Conservation (phyloP, 2,888 invertebrate species). For the Eretmocerus hayati region DNA sequence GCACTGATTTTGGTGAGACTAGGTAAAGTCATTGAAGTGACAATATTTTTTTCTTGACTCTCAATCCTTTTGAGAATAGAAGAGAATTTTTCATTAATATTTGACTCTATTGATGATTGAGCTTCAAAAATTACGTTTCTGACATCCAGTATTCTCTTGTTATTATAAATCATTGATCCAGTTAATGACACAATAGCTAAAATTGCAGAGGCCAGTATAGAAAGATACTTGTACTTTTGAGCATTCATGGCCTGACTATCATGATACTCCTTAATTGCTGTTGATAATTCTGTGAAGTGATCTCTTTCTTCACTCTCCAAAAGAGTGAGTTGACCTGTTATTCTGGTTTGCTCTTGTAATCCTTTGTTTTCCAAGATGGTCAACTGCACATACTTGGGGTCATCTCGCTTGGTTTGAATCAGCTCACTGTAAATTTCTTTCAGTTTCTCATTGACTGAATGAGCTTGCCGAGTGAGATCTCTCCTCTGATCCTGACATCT, state of each 20-base stretch:
- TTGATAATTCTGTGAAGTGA: constrained; percentile 38
- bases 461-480: constrained; percentile 28
- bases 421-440: constrained; percentile 41
- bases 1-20: constrained; percentile 5
- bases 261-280: constrained; percentile 43
- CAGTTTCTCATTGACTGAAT: constrained; percentile 31
- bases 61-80: constrained; percentile 14
- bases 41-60: constrained; percentile 14
- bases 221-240: constrained; percentile 41
- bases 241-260: constrained; percentile 40
- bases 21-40: constrained; percentile 5
- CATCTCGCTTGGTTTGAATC: constrained; percentile 38
- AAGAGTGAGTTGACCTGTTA: constrained; percentile 29
- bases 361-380: constrained; percentile 41
- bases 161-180: constrained; percentile 40
- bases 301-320: constrained; percentile 40
- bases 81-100: constrained; percentile 23
- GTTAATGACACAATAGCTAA: constrained; percentile 37
- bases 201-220: constrained; percentile 36
- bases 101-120: constrained; percentile 31
- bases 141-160: constrained; percentile 34
- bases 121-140: constrained; percentile 29
- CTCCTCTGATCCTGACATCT: constrained; percentile 38
- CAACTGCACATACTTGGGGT: constrained; percentile 41
- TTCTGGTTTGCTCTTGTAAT: constrained; percentile 36